Evolutionary conservation across 2,888 invertebrate species (phyloP), one percentile per base, ranked within the genome.

Genomic region (Amblyjoppa proteus): DNA sequence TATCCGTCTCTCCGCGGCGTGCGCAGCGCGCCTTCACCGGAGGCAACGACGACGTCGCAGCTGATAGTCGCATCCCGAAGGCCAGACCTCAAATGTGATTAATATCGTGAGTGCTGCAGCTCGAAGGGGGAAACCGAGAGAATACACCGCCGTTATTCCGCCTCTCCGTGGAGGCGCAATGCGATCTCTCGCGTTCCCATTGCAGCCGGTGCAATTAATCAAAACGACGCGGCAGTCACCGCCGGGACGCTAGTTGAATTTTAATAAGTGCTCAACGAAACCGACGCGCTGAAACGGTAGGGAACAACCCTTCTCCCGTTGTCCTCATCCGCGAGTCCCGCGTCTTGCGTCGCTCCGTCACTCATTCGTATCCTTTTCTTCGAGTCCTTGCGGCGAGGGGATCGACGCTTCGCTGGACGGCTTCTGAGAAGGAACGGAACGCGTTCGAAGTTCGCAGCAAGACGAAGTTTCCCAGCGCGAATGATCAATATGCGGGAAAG

Each of bases 1-100:
- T 34, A 16, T n/a, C 31, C 34, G 0, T 34, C 28, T 34, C 2
- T 31, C 1, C 61, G 61, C 13, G 3, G 61, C 5, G 28, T 31
- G 5, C 3, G 13, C 28, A 5, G 58, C 38, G 56, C 20, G 20
- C 58, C 11, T 58, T 58, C 68, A n/a, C 28, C 45, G 49, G 45
- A 73, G 74, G 76, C 58, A 68, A 28, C 79, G 76, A 78, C 79
- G 83, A 68, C 73, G 81, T 78, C 81, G 83, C 68, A 84, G 79
- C 76, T 81, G 83, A 84, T 80, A 87, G 84, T 69, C 80, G 84
- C 86, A 75, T 87, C 87, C 87, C 85, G 76, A 82, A 83, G 81
- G 85, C 85, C 76, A 79, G 83, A 84, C 68, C 87, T 87, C 88
- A 88, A 90, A 88, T 87, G 88, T 89, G 89, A 91, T 91, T 91